These are phyloP conservation scores for Diogma glabrata DNA, from an alignment of 2,888 invertebrate species.

Conservation along the genomic window DNA sequence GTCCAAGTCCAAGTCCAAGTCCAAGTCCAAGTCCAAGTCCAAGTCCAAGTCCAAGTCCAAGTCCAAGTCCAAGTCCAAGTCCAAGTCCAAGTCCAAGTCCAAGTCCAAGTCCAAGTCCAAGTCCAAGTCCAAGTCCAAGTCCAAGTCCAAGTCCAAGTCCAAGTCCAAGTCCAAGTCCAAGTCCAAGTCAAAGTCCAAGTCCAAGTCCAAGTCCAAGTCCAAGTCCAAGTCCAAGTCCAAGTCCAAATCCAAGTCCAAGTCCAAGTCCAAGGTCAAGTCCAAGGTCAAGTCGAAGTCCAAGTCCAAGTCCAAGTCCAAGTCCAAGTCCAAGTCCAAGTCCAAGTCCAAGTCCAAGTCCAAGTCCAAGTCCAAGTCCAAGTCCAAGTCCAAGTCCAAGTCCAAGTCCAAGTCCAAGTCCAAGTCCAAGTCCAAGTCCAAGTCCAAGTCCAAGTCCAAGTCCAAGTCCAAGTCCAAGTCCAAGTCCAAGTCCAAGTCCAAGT, in stretches of 20 bases:
- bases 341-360: not conserved
- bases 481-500: not conserved
- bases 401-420: not conserved
- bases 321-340: not conserved
- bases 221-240: not conserved
- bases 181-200: not conserved
- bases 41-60: not conserved
- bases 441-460: not conserved
- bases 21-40: not conserved
- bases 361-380: not conserved
- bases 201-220: not conserved
- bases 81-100: not conserved
- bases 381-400: not conserved
- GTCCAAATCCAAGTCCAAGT: not conserved
- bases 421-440: not conserved
- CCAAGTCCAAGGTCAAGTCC: not conserved
- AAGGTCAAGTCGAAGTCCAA: not conserved
- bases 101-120: not conserved
- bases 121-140: not conserved
- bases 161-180: not conserved
- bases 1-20: not conserved
- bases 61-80: not conserved
- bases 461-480: not conserved
- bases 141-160: not conserved
- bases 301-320: not conserved